These are phyloP conservation scores for Tortricodes alternella DNA, from an alignment of 2,888 invertebrate species.

Conservation along the genomic window DNA sequence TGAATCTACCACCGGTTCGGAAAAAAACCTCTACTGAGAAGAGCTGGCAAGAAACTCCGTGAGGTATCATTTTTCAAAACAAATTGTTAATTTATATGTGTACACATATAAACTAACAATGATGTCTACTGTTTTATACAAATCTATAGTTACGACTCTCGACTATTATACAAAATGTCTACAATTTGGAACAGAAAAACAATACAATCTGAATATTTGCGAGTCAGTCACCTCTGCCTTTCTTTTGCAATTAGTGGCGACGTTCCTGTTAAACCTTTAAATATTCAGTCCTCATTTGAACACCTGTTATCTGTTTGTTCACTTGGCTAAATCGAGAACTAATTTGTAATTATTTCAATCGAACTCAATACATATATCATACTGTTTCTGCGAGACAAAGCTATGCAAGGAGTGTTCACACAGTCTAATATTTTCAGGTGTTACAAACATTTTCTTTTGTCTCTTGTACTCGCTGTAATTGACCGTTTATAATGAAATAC, in stretches of 20 bases:
- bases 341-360: slow-evolving; percentile 41
- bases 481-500: no score
- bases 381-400: slow-evolving; percentile 6
- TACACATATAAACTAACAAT: no score
- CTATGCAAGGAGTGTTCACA: not conserved
- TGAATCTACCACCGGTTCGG: no score
- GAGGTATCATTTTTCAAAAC: no score
- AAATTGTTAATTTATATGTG: no score
- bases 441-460: slow-evolving; percentile 7
- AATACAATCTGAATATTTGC: not conserved
- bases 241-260: slow-evolving; percentile 23
- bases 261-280: slow-evolving; percentile 19
- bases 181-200: slow-evolving; percentile 22
- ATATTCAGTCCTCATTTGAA: slow-evolving; percentile 40
- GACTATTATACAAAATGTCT: no score
- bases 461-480: no score
- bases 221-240: slow-evolving; percentile 20
- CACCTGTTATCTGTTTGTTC: slow-evolving; percentile 43
- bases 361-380: slow-evolving; percentile 33
- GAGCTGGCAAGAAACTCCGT: no score
- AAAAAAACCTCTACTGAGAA: no score
- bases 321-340: slow-evolving; percentile 42
- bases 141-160: no score
- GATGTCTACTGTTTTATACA: no score
- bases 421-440: slow-evolving; percentile 10